phyloP scores from a whole-genome alignment of 23 tunicate species.

The Ascidia mentula region DNA sequence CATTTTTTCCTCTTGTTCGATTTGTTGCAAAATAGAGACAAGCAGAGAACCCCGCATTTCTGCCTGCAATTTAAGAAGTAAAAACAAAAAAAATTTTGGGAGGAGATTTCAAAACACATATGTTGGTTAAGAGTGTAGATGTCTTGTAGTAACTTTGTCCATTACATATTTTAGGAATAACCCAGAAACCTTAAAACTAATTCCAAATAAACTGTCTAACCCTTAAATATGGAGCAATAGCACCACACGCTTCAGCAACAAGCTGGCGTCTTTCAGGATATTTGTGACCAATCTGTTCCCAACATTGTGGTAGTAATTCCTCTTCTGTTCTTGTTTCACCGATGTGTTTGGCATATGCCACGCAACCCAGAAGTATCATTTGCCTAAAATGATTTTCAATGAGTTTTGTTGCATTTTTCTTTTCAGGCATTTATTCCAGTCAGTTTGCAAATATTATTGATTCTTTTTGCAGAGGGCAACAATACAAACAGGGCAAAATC shows the following conservation, averaged over 20 bases:
- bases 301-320: conserved; percentile 89
- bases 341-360: conserved; percentile 70
- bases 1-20: conserved; percentile 77
- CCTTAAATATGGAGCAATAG: conserved; percentile 71
- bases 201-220: conserved; percentile 33
- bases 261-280: conserved; percentile 78
- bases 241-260: conserved; percentile 95
- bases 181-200: too few relatives aligned
- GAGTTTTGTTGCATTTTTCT: too few relatives aligned
- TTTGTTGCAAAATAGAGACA: conserved; percentile 75
- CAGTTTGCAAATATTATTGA: not conserved
- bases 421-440: too few relatives aligned
- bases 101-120: too few relatives aligned
- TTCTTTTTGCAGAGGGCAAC: not conserved
- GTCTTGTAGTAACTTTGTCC: too few relatives aligned
- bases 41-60: conserved; percentile 82
- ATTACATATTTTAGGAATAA: too few relatives aligned
- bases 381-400: conserved; percentile 32
- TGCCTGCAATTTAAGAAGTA: conserved; percentile 40
- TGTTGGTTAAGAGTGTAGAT: too few relatives aligned
- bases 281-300: conserved; percentile 99
- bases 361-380: conserved; percentile 81
- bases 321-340: conserved; percentile 78
- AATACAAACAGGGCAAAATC: not conserved
- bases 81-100: too few relatives aligned